Evolutionary conservation across 2,888 invertebrate genomes (phyloP).

Genomic region (Holacanthella duospinosa): DNA sequence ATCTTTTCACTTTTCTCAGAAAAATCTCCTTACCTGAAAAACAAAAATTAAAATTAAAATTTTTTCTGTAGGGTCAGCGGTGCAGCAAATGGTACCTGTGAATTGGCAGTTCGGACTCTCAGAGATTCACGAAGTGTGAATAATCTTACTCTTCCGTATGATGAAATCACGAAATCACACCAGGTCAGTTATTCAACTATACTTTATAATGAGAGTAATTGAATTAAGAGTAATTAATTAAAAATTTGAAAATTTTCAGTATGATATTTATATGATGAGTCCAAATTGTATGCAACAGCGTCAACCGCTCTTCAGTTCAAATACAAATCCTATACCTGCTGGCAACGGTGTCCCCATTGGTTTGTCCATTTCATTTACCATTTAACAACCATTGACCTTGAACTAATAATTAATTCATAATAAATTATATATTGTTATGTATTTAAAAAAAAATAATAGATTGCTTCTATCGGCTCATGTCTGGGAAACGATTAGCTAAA

Average conservation of each 20-base stretch:
- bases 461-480: constrained; percentile 35
- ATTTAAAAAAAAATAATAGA: too few relatives aligned
- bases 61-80: constrained; percentile 8
- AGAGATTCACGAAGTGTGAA: constrained; percentile 23
- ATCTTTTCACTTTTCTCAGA: neutral
- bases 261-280: constrained; percentile 32
- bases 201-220: neutral
- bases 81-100: constrained; percentile 25
- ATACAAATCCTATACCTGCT: neutral
- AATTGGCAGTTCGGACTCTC: constrained; percentile 19
- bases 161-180: constrained; percentile 17
- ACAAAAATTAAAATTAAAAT: neutral
- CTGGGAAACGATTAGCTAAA: constrained; percentile 30
- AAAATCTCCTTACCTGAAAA: neutral
- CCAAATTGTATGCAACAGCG: constrained; percentile 12
- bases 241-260: constrained; percentile 11
- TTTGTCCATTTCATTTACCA: constrained; percentile 1
- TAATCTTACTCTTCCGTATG: constrained; percentile 15
- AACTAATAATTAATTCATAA: too few relatives aligned
- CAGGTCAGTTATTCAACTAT: neutral
- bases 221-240: neutral
- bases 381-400: constrained; percentile 1
- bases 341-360: constrained; percentile 27
- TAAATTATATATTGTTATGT: too few relatives aligned
- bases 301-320: constrained; percentile 13